Evolutionary conservation across 2,888 invertebrate genomes (phyloP), one percentile per base, ranked within the genome.

Genomic region (Cheiracanthium punctorium): DNA sequence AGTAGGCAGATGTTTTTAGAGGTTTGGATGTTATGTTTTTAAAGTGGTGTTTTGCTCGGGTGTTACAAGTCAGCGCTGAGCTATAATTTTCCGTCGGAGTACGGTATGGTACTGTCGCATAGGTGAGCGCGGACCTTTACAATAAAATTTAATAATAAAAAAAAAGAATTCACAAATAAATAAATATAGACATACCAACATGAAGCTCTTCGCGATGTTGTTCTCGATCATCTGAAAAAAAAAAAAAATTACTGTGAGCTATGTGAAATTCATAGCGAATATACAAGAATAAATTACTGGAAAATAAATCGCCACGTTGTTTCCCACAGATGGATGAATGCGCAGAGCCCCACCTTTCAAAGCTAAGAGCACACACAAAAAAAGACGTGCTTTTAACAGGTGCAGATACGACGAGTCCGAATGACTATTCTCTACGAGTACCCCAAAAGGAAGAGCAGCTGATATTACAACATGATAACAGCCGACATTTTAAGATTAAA

Each of bases 131-230:
- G n/a, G n/a, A n/a, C n/a, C n/a, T n/a, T n/a, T n/a, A n/a, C n/a
- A n/a, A n/a, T n/a, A n/a, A n/a, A n/a, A n/a, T n/a, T n/a, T n/a
- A n/a, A n/a, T n/a, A n/a, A n/a, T n/a, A n/a, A n/a, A n/a, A n/a
- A n/a, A n/a, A n/a, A n/a, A n/a, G n/a, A n/a, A n/a, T n/a, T n/a
- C n/a, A n/a, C n/a, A n/a, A n/a, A n/a, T n/a, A n/a, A n/a, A n/a
- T n/a, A n/a, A n/a, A n/a, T n/a, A n/a, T 7, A 58, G n/a, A 28
- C 80, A 72, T 77, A 88, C 88, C 88, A 10, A 74, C 71, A 76
- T 97, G 96, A 82, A 95, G 94, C 20, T 95, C 94, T 79, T 95
- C 93, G 72, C 95, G 93, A 88, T 95, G 94, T 89, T 95, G 94
- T 91, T 97, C 97, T 90, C 94, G 91, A 0, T 94, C 94, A 93